phyloP scores from a whole-genome alignment of 2,888 invertebrate genomes.

The Melinaea menophilus region DNA sequence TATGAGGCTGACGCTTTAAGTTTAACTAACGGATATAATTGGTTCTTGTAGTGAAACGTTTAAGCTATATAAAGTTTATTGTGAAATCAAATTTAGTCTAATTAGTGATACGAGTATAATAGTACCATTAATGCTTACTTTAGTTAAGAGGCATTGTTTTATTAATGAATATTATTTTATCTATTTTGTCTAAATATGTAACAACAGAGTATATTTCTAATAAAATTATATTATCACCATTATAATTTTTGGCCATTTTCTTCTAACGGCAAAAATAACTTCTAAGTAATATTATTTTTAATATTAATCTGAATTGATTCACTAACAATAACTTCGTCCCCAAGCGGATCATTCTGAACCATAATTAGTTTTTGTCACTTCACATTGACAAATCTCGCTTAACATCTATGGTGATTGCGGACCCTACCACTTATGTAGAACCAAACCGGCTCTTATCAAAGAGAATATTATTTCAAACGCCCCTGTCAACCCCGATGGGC shows the following conservation, averaged over 20 bases:
- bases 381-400: conserved; percentile 73
- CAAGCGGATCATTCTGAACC: conserved; percentile 61
- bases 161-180: too few species aligned
- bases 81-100: too few species aligned
- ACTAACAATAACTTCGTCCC: conserved; percentile 40
- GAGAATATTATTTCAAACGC: conserved; percentile 78
- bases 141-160: too few species aligned
- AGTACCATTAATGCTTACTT: too few species aligned
- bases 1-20: neutral
- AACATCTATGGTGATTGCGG: conserved; percentile 50
- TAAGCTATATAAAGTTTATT: too few species aligned
- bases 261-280: neutral
- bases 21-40: conserved; percentile 5
- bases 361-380: conserved; percentile 78
- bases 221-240: neutral
- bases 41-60: neutral
- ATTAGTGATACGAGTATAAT: too few species aligned
- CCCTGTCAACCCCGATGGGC: conserved; percentile 75
- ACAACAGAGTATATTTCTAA: neutral
- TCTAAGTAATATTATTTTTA: neutral
- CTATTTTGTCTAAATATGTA: too few species aligned
- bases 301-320: conserved; percentile 2
- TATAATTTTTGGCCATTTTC: neutral
- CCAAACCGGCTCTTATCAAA: conserved; percentile 74
- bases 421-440: conserved; percentile 63